These are phyloP conservation scores for Peromyscus nudipes DNA, from an alignment of 2,797 vertebrate genomes.

Conservation along the genomic window DNA sequence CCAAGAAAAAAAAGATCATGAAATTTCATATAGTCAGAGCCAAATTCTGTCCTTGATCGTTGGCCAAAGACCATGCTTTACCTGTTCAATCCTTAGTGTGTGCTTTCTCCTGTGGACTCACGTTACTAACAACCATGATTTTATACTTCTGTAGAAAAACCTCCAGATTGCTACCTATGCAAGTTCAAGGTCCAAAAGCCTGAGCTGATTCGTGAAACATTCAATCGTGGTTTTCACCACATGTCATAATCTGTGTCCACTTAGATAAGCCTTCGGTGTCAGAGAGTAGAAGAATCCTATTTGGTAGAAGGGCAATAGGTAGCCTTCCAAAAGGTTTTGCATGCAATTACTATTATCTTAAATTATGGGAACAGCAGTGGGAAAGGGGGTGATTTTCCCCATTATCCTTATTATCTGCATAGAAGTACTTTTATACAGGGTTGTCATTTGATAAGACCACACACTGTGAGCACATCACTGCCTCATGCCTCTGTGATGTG, in stretches of 20 bases:
- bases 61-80: background rate
- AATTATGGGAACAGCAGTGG: constrained; percentile 31
- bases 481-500: background rate
- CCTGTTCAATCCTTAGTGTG: background rate
- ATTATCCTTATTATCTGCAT: constrained; percentile 69
- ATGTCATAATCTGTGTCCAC: background rate
- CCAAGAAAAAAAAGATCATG: background rate
- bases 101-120: background rate
- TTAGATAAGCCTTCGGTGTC: background rate
- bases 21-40: background rate
- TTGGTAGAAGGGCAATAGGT: constrained; percentile 59
- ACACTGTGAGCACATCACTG: background rate
- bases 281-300: constrained; percentile 57
- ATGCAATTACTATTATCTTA: constrained; percentile 61
- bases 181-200: constrained; percentile 60
- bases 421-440: constrained; percentile 30
- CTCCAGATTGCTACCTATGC: background rate
- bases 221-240: constrained; percentile 26
- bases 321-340: constrained; percentile 67
- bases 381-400: constrained; percentile 33
- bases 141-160: background rate
- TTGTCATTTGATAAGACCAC: constrained; percentile 17
- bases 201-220: constrained; percentile 45
- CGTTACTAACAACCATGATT: background rate
- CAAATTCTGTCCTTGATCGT: background rate